Evolutionary conservation across 1,140 invertebrate genomes (phyloP).

Genomic region (Platorchestia sp.): DNA sequence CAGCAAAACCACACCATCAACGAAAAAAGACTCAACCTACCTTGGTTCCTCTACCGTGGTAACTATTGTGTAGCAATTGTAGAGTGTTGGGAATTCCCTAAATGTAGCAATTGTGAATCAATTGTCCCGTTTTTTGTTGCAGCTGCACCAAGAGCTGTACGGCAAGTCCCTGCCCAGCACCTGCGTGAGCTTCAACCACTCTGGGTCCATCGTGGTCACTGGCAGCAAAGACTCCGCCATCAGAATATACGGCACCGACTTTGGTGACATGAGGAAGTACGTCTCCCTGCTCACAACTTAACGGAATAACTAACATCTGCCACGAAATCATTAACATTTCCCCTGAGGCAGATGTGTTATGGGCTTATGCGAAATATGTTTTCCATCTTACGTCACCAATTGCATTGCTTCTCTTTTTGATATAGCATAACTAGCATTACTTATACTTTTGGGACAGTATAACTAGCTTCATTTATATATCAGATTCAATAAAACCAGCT

Average conservation of each 20-base stretch:
- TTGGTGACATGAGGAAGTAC: slow-evolving; percentile 85
- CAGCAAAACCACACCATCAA: no score
- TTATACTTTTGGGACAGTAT: neutral
- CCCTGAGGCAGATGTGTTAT: no score
- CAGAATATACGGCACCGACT: slow-evolving; percentile 98
- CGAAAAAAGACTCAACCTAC: no score
- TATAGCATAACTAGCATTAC: neutral
- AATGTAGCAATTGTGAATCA: no score
- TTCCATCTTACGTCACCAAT: neutral
- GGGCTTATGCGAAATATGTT: no score
- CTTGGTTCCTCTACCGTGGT: no score
- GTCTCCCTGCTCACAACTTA: neutral
- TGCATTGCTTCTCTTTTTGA: neutral
- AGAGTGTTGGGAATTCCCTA: no score
- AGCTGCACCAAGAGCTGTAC: slow-evolving; percentile 96
- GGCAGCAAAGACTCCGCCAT: slow-evolving; percentile 96
- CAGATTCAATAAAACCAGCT: no score
- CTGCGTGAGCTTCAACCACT: slow-evolving; percentile 94
- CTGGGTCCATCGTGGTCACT: slow-evolving; percentile 90
- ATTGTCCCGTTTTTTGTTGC: slow-evolving; percentile 72
- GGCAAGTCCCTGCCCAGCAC: slow-evolving; percentile 96
- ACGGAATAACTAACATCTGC: no score
- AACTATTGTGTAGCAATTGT: no score
- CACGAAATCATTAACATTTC: no score
- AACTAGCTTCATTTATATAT: neutral